These are phyloP conservation scores for Dipodomys spectabilis DNA, from an alignment of 2,113 vertebrate species.

Conservation along the genomic window DNA sequence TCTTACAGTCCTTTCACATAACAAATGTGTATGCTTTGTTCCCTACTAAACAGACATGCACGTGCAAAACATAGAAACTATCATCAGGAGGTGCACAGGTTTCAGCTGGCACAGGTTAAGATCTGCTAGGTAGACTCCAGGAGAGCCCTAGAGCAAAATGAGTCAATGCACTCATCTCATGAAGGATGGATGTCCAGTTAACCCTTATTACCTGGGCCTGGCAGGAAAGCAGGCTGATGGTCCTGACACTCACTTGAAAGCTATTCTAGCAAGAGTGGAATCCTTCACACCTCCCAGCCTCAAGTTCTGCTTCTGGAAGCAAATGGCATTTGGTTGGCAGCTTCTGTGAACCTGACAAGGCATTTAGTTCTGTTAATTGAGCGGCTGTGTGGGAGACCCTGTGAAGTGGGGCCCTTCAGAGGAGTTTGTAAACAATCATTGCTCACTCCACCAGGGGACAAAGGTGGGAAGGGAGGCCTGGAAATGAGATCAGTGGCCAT, in stretches of 20 bases:
- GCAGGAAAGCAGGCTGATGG: neutral
- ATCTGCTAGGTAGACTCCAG: neutral
- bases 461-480: neutral
- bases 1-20: neutral
- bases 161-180: neutral
- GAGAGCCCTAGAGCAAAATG: neutral
- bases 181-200: neutral
- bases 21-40: neutral
- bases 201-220: too few species aligned
- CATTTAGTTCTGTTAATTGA: neutral
- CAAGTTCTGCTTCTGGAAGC: neutral
- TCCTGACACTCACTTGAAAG: neutral
- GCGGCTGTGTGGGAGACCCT: neutral
- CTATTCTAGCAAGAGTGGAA: neutral
- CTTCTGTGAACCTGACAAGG: neutral
- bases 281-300: neutral
- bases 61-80: neutral
- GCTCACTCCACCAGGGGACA: neutral
- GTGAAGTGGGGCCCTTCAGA: neutral
- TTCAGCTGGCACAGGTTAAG: neutral
- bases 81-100: neutral
- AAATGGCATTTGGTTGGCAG: neutral
- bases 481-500: neutral
- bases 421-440: slow-evolving; percentile 28
- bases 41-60: neutral